phyloP scores from a whole-genome alignment of 2,113 vertebrate species.

The rat (Rattus norvegicus) region GRCr8 NC_086021.1:63817501-63818000 shows the following conservation, averaged over 20 bases:
- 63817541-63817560: slow-evolving; percentile 33
- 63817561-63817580: neutral
- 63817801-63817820: neutral
- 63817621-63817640: slow-evolving; percentile 12
- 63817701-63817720: too few relatives aligned
- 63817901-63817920: neutral
- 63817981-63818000: neutral
- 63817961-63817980: neutral
- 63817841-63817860: slow-evolving; percentile 16
- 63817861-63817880: neutral
- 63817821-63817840: neutral
- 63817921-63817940: neutral
- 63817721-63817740: neutral
- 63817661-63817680: too few relatives aligned
- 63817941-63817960: neutral
- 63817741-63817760: neutral
- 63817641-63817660: too few relatives aligned
- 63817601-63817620: slow-evolving; percentile 29
- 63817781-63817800: neutral
- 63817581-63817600: neutral
- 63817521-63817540: slow-evolving; percentile 54
- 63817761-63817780: neutral
- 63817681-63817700: too few relatives aligned
- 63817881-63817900: neutral
- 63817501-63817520: slow-evolving; percentile 62